phyloP scores from a whole-genome alignment of 2,888 invertebrate genomes.

The Cheilosia urbana region DNA sequence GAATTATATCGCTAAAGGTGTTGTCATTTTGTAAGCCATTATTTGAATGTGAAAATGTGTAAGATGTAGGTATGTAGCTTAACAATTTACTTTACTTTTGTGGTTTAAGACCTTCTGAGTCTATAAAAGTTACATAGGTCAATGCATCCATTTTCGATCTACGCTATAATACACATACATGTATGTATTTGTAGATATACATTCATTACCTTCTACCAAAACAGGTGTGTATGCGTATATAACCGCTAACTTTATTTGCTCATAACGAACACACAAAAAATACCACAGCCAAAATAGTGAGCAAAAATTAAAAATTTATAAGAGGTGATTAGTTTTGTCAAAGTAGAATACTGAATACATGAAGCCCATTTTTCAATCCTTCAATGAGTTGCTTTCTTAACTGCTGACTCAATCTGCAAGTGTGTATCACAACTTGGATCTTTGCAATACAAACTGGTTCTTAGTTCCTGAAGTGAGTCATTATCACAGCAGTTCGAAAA shows the following conservation, averaged over 20 bases:
- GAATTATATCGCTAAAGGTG: slow-evolving; percentile 1
- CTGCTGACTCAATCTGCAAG: neutral
- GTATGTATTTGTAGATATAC: neutral
- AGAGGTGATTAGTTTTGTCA: too few species aligned
- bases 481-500: neutral
- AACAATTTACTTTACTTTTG: neutral
- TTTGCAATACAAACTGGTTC: slow-evolving; percentile 47
- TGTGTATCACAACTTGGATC: slow-evolving; percentile 8
- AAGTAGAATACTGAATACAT: too few species aligned
- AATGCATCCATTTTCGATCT: neutral
- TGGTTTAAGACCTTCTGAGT: slow-evolving; percentile 34
- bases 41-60: neutral
- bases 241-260: too few species aligned
- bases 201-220: neutral
- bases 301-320: too few species aligned
- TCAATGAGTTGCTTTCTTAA: slow-evolving; percentile 8
- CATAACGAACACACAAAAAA: too few species aligned
- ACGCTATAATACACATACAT: too few species aligned
- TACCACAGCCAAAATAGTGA: too few species aligned
- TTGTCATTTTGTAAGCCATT: slow-evolving; percentile 1
- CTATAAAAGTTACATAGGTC: neutral
- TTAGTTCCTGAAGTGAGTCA: slow-evolving; percentile 53
- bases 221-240: too few species aligned
- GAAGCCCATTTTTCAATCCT: neutral
- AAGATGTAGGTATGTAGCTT: too few species aligned